Conservation (phyloP, 2,113 vertebrate species). For the Ivindomyrus marchei region DNA sequence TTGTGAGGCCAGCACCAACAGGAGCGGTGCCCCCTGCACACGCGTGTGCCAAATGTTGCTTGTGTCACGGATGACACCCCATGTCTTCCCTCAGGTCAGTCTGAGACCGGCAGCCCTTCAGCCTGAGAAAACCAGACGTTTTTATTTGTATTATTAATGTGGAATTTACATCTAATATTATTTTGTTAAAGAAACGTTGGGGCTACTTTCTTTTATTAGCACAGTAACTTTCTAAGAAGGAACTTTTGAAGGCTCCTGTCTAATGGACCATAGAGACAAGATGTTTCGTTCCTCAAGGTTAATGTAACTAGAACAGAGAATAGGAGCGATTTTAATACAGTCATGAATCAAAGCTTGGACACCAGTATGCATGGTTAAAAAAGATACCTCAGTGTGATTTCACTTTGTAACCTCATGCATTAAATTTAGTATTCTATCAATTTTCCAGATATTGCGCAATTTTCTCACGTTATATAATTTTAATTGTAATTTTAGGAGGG, state of each 20-base stretch:
- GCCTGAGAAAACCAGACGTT: not conserved
- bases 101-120: not conserved
- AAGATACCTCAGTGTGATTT: not conserved
- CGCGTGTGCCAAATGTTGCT: not conserved
- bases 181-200: not conserved
- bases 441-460: not conserved
- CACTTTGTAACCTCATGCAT: not conserved
- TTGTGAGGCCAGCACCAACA: not conserved
- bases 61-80: not conserved
- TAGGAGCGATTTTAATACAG: constrained; percentile 15
- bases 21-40: not conserved
- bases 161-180: not conserved
- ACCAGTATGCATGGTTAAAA: not conserved
- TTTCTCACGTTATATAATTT: not conserved
- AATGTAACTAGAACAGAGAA: constrained; percentile 26
- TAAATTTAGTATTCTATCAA: not conserved
- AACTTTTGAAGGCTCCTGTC: constrained; percentile 32
- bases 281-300: constrained; percentile 37
- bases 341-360: constrained; percentile 20
- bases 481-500: not conserved
- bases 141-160: not conserved
- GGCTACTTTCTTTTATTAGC: not conserved
- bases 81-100: not conserved
- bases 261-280: constrained; percentile 35
- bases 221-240: constrained; percentile 10